Conservation (phyloP, 2,797 vertebrate genomes). For the Zenarchopterus dispar region DNA sequence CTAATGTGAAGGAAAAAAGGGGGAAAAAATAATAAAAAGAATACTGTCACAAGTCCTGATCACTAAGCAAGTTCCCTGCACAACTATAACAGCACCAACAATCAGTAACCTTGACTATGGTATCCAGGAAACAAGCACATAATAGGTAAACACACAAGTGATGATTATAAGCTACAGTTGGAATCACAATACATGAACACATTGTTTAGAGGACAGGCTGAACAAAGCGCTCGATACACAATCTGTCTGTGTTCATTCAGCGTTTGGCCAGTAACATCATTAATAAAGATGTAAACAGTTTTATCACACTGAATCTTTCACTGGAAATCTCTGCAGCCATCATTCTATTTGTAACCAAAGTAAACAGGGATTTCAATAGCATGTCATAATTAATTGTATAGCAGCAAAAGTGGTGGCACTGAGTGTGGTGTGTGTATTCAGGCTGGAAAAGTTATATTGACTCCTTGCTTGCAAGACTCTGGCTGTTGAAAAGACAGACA, state of each 20-base stretch:
- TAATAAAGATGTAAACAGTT: background rate
- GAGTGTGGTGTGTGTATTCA: conserved; percentile 8
- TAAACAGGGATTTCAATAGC: conserved; percentile 20
- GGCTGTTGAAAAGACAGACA: conserved; percentile 32
- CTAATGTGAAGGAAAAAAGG: background rate
- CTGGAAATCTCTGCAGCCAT: background rate
- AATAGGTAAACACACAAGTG: conserved; percentile 36
- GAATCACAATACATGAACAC: conserved; percentile 10
- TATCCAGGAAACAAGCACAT: conserved; percentile 47
- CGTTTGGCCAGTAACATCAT: background rate
- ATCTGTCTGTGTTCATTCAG: background rate
- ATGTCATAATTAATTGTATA: conserved; percentile 27
- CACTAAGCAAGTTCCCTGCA: conserved; percentile 71
- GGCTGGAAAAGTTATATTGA: conserved; percentile 20
- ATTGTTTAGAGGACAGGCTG: conserved; percentile 5
- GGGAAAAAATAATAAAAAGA: background rate
- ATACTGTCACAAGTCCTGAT: conserved; percentile 44
- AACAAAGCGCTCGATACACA: background rate
- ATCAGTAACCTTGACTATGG: conserved; percentile 52
- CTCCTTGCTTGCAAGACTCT: background rate
- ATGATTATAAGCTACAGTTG: conserved; percentile 24
- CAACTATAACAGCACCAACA: conserved; percentile 56
- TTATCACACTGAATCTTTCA: conserved; percentile 6
- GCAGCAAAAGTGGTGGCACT: conserved; percentile 12
- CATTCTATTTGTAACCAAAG: conserved; percentile 3